phyloP scores from a whole-genome alignment of 2,797 vertebrate species.

The Botia almorhae region DNA sequence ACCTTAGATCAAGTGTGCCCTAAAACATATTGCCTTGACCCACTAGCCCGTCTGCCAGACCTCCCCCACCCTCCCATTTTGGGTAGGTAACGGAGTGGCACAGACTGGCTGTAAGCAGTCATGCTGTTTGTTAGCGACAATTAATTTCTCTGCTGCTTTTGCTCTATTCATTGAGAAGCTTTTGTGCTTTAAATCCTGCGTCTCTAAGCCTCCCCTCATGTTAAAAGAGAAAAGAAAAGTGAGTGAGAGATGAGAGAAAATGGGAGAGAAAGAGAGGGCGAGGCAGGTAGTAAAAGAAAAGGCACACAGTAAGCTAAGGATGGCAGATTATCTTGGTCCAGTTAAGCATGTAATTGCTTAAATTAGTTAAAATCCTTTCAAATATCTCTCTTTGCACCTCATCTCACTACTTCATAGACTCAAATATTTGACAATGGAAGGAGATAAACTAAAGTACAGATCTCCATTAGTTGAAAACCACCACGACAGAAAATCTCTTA shows the following conservation, averaged over 20 bases:
- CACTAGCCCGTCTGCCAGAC: conserved; percentile 69
- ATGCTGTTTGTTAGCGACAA: conserved; percentile 99
- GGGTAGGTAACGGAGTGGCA: conserved; percentile 93
- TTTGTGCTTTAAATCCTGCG: conserved; percentile 99
- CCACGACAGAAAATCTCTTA: conserved; percentile 76
- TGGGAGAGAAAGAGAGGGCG: conserved; percentile 53
- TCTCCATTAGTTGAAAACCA: conserved; percentile 85
- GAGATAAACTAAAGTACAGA: conserved; percentile 90
- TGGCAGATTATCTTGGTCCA: conserved; percentile 99
- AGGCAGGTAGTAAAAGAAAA: conserved; percentile 69
- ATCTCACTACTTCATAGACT: conserved; percentile 99
- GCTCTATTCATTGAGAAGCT: conserved; percentile 93
- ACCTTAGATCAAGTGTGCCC: conserved; percentile 67
- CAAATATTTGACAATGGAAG: conserved; percentile 99
- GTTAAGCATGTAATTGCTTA: conserved; percentile 99
- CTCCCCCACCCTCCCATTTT: conserved; percentile 81
- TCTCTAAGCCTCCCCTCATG: conserved; percentile 95
- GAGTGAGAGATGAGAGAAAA: conserved; percentile 74
- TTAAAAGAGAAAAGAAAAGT: conserved; percentile 83
- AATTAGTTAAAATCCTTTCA: conserved; percentile 99
- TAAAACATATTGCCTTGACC: conserved; percentile 63
- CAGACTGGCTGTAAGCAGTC: conserved; percentile 96
- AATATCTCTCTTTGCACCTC: conserved; percentile 99
- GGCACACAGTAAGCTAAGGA: conserved; percentile 86
- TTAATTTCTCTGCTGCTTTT: conserved; percentile 99